phyloP scores from a whole-genome alignment of 2,797 vertebrate genomes.

The Pipistrellus pipistrellus region DNA sequence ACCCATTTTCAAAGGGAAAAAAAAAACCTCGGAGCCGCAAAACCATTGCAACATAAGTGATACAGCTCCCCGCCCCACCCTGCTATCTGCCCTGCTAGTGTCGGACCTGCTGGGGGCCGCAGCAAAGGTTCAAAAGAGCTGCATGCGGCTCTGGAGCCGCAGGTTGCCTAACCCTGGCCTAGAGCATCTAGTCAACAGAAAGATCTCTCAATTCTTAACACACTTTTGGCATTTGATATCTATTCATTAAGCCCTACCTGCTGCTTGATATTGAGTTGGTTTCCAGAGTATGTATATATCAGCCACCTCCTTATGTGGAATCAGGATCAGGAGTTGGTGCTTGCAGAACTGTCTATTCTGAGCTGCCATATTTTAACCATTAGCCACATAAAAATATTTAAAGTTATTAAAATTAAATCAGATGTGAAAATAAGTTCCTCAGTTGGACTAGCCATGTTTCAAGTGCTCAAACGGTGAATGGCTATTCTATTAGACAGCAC shows the following conservation, averaged over 20 bases:
- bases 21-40: too few relatives aligned
- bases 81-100: too few relatives aligned
- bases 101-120: too few relatives aligned
- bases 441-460: neutral
- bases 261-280: neutral
- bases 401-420: conserved; percentile 44
- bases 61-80: too few relatives aligned
- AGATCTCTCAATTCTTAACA: neutral
- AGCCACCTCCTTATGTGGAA: neutral
- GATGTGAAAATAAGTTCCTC: conserved; percentile 28
- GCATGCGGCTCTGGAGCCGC: too few relatives aligned
- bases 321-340: neutral
- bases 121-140: too few relatives aligned
- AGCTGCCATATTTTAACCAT: neutral
- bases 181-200: neutral
- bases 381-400: neutral
- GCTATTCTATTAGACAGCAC: neutral
- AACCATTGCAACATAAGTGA: too few relatives aligned
- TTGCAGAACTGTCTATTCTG: neutral
- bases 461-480: neutral
- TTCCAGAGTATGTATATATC: neutral
- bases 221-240: neutral
- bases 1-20: too few relatives aligned
- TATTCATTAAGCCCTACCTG: neutral
- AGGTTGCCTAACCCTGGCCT: too few relatives aligned